Evolutionary conservation across 2,888 invertebrate species (phyloP), one percentile per base, ranked within the genome.

Genomic region (Neoitamus cyanurus): DNA sequence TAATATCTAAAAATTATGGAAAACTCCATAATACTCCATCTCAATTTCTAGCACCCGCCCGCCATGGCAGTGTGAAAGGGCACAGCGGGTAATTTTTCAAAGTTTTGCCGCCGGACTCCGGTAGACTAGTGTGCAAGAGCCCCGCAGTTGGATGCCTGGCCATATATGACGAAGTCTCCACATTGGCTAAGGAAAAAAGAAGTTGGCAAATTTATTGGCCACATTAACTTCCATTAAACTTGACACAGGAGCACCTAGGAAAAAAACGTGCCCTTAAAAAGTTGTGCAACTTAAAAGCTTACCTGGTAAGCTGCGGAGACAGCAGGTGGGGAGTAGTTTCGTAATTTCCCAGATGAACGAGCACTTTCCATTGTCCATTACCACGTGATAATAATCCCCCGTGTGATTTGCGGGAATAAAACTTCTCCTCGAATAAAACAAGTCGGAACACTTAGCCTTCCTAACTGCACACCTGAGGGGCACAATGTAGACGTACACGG

Each of bases 191-290:
- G 37, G 30, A 30, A 31, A 70, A 28, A 46, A 46, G 37, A 77
- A 42, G 46, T 77, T 77, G 42, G 77, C 46, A 77, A 77, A 77
- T 77, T 77, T 77, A 77, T 77, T 77, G 46, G 77, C 13, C 77
- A 77, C 77, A 77, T 77, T 77, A 77, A 77, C 77, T 77, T 30
- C 77, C 46, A 77, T 77, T 77, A 77, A 77, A 77, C 46, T 28
- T 77, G 77, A 77, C 77, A 77, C 77, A 11, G 58, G 37, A 42
- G 42, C 28, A 37, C 77, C 42, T 28, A 77, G 42, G 46, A 77
- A 77, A 72, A 46, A 46, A 58, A 77, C 13, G 25, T 13, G 42
- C n/a, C 58, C 37, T n/a, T 77, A 77, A 77, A 77, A 77, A 42
- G 42, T 77, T 42, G 25, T 42, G 28, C 77, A 46, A 77, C 77